Percentiles rank a stretch among this genome's conserved stretches.
These are phyloP conservation scores for Lithobates sylvaticus DNA, from an alignment of 2,797 vertebrate species.

Conservation along the genomic window DNA sequence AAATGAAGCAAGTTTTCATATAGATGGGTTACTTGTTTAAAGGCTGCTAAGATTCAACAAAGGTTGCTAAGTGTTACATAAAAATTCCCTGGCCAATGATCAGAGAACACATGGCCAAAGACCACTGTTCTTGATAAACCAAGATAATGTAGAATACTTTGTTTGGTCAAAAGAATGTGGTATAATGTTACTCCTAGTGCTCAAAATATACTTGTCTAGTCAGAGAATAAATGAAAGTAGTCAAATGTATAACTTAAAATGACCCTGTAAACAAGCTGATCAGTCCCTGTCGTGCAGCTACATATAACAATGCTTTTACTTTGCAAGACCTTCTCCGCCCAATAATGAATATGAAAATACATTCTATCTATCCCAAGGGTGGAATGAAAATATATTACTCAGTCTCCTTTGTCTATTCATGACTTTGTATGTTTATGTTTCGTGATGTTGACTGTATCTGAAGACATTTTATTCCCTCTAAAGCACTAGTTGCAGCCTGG, in stretches of 20 bases:
- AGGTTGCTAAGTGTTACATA: background rate
- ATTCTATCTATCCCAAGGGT: background rate
- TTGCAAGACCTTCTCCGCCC: background rate
- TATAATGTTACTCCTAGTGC: no score
- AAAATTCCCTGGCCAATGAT: background rate
- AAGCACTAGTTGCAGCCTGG: conserved; percentile 15
- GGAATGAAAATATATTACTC: background rate
- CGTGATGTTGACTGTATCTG: background rate
- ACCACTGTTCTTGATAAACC: background rate
- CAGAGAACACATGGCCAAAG: background rate
- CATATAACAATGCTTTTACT: background rate
- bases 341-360: conserved; percentile 9
- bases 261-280: background rate
- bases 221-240: background rate
- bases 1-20: no score
- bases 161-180: no score
- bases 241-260: background rate
- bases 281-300: background rate
- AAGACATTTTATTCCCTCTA: conserved; percentile 3
- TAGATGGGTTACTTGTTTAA: no score
- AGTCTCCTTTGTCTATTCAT: conserved; percentile 17
- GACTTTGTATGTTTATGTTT: conserved; percentile 10
- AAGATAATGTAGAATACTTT: no score
- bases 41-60: no score
- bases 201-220: no score